These are phyloP conservation scores for Sardina pilchardus DNA, from an alignment of 2,113 vertebrate genomes.

Conservation along the genomic window DNA sequence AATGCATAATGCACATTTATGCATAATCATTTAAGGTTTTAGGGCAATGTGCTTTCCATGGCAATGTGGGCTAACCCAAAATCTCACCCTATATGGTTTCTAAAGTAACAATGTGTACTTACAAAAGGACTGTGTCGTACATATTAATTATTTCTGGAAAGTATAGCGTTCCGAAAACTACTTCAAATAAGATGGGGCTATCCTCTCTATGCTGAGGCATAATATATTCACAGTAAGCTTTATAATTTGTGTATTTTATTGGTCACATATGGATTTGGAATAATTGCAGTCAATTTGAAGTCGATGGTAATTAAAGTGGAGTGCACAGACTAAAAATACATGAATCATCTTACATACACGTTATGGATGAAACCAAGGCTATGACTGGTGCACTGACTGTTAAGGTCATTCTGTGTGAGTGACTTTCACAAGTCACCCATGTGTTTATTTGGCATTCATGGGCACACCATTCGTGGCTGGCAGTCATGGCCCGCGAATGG, in stretches of 20 bases:
- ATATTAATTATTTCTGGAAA: constrained; percentile 7
- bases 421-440: constrained; percentile 49
- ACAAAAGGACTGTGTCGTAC: neutral
- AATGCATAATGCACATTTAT: too few species aligned
- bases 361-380: neutral
- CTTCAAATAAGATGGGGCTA: neutral
- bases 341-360: neutral
- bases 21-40: neutral
- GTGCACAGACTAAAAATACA: neutral
- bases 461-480: constrained; percentile 18
- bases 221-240: neutral
- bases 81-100: neutral
- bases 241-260: constrained; percentile 11
- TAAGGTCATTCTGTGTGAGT: neutral
- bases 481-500: constrained; percentile 39
- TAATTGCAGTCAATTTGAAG: constrained; percentile 3
- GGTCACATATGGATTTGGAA: neutral
- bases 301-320: neutral
- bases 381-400: neutral
- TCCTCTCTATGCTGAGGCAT: neutral
- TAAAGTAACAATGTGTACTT: neutral
- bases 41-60: neutral
- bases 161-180: neutral
- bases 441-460: constrained; percentile 38
- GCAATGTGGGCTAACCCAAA: neutral